These are phyloP conservation scores for Melanophora roralis DNA, from an alignment of 2,888 invertebrate species.

Conservation along the genomic window DNA sequence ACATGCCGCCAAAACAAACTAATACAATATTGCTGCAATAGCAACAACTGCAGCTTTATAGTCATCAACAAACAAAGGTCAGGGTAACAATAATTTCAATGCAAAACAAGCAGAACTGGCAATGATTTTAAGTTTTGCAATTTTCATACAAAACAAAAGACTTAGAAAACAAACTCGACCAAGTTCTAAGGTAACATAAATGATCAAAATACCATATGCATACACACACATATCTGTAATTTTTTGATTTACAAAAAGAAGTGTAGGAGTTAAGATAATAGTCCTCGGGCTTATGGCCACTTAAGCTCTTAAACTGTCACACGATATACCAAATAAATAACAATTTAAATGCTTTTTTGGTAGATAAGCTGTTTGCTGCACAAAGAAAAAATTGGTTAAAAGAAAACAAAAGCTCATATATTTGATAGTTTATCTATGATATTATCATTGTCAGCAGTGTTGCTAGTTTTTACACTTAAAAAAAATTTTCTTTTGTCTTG, in stretches of 20 bases:
- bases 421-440: slow-evolving; percentile 2
- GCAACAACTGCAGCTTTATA: neutral
- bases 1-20: slow-evolving; percentile 8
- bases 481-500: neutral
- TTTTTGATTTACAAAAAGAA: neutral
- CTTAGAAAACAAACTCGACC: slow-evolving; percentile 21
- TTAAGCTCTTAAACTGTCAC: slow-evolving; percentile 2
- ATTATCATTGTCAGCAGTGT: neutral
- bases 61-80: slow-evolving; percentile 31
- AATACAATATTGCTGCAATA: neutral
- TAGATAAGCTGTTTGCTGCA: neutral
- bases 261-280: slow-evolving; percentile 57
- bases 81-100: slow-evolving; percentile 38
- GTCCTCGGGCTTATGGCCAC: slow-evolving; percentile 41
- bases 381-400: neutral
- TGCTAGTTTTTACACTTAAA: neutral
- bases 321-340: slow-evolving; percentile 21
- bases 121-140: neutral
- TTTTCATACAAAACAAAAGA: slow-evolving; percentile 18
- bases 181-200: neutral
- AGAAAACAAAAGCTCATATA: neutral
- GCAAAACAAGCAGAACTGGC: neutral
- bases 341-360: neutral
- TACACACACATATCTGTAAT: too few species aligned
- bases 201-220: too few species aligned